Conservation (phyloP, 2,888 invertebrate species). For the Phragmatobia fuliginosa region DNA sequence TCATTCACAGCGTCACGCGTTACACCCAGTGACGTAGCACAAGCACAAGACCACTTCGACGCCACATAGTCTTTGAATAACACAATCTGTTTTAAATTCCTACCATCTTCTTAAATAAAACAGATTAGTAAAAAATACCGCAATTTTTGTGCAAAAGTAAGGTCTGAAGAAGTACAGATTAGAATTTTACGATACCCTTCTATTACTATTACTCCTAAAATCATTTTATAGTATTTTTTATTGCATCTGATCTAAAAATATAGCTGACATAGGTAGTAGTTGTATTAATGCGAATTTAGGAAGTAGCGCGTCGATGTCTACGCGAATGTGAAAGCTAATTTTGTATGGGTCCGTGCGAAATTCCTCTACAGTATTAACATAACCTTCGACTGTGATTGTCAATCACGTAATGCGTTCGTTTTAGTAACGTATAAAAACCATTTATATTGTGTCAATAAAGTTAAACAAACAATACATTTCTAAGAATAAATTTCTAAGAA, state of each 20-base stretch:
- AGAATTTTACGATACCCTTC: neutral
- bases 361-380: conserved; percentile 12
- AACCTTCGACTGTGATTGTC: conserved; percentile 20
- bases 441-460: conserved; percentile 32
- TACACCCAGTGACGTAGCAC: conserved; percentile 54
- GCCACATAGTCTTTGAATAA: conserved; percentile 33
- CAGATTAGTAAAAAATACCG: neutral
- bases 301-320: conserved; percentile 11
- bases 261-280: neutral
- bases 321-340: conserved; percentile 5
- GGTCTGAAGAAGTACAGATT: neutral
- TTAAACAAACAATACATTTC: conserved; percentile 44
- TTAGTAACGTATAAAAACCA: conserved; percentile 24
- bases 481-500: conserved; percentile 35
- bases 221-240: too few relatives aligned
- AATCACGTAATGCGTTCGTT: conserved; percentile 12
- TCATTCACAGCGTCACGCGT: conserved; percentile 50
- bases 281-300: neutral
- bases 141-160: conserved; percentile 3
- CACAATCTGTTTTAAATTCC: conserved; percentile 1
- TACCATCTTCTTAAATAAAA: neutral
- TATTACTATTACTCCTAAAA: neutral
- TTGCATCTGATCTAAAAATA: neutral
- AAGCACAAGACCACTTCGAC: conserved; percentile 20
- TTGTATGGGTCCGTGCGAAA: conserved; percentile 6